Percentiles rank a stretch among this genome's conserved stretches.
Evolutionary conservation across 1,140 invertebrate species (phyloP).

Genomic region (Pemphigus obesinymphae): DNA sequence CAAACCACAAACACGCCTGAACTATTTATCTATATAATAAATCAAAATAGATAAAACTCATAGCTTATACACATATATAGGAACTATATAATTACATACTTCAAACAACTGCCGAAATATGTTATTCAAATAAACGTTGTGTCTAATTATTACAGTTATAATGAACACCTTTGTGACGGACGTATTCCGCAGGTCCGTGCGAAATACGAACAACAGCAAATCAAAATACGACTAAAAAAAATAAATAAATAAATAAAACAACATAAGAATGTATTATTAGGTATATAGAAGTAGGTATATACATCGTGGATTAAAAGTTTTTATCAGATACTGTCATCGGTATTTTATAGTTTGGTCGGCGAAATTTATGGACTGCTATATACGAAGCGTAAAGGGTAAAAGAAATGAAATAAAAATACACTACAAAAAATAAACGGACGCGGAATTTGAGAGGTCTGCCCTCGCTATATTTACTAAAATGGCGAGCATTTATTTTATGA

Average conservation of each 20-base stretch:
- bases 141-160: background rate
- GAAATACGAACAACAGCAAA: background rate
- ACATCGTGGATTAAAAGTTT: background rate
- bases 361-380: slow-evolving; percentile 22
- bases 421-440: background rate
- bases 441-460: background rate
- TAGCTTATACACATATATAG: too few relatives aligned
- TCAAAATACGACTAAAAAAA: background rate
- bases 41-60: background rate
- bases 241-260: background rate
- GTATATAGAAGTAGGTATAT: background rate
- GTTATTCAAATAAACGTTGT: background rate
- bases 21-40: background rate
- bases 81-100: background rate
- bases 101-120: background rate
- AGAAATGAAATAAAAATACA: background rate
- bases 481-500: background rate
- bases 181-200: background rate
- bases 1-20: too few relatives aligned
- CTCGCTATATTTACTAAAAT: background rate
- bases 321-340: slow-evolving; percentile 19
- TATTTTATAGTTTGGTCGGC: slow-evolving; percentile 13
- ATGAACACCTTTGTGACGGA: background rate
- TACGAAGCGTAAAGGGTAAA: slow-evolving; percentile 1
- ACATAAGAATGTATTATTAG: too few relatives aligned